phyloP scores from a whole-genome alignment of 2,113 vertebrate genomes.

The Silurus glanis region DNA sequence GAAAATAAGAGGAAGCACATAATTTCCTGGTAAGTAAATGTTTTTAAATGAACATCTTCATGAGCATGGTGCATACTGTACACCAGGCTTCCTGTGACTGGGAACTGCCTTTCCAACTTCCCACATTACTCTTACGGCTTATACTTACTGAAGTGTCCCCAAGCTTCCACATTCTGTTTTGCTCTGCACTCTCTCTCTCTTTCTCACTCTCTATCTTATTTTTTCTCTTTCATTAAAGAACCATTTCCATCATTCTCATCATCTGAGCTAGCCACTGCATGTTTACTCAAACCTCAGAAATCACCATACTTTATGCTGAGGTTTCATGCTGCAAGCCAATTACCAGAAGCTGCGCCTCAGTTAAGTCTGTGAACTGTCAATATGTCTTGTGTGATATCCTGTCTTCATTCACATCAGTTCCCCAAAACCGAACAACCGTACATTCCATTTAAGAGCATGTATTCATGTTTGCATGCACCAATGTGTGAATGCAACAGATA shows the following conservation, averaged over 20 bases:
- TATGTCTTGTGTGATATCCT: conserved; percentile 51
- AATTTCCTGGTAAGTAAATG: conserved; percentile 10
- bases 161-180: conserved; percentile 57
- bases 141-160: conserved; percentile 54
- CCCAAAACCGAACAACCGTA: conserved; percentile 40
- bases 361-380: conserved; percentile 29
- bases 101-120: conserved; percentile 17
- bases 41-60: not conserved
- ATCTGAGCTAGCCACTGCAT: conserved; percentile 38
- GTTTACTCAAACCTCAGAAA: conserved; percentile 48
- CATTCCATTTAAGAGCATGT: conserved; percentile 1
- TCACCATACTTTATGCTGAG: conserved; percentile 49
- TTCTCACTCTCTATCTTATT: not conserved
- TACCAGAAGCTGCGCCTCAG: conserved; percentile 44
- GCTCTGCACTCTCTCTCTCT: conserved; percentile 23
- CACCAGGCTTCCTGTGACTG: not conserved
- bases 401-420: conserved; percentile 48
- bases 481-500: not conserved
- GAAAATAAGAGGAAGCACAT: conserved; percentile 32
- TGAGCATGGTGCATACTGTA: not conserved
- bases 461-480: not conserved
- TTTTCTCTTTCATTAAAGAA: not conserved
- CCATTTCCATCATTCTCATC: conserved; percentile 41
- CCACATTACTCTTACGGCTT: conserved; percentile 25
- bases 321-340: conserved; percentile 49